Conservation (phyloP, 2,888 invertebrate species). For the Pherbina coryleti region DNA sequence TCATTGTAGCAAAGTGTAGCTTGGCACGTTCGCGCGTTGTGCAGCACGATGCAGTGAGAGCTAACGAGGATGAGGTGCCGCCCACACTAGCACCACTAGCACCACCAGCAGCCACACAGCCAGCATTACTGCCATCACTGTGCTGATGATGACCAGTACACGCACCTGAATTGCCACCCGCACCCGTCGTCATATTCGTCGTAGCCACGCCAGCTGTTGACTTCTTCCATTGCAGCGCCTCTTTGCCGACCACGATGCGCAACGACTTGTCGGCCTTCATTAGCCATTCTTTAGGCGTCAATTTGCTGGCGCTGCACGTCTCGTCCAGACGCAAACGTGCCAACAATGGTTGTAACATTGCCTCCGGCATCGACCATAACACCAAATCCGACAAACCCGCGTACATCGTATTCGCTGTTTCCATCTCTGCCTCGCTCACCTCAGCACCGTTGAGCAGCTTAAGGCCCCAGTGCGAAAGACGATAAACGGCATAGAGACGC, state of each 20-base stretch:
- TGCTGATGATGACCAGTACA: constrained; percentile 9
- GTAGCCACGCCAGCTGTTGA: constrained; percentile 38
- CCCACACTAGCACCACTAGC: constrained; percentile 20
- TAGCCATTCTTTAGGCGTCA: constrained; percentile 80
- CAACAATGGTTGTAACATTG: constrained; percentile 81
- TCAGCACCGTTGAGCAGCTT: constrained; percentile 74
- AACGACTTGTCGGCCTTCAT: constrained; percentile 78
- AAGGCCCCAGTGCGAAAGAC: constrained; percentile 90
- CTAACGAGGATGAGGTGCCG: constrained; percentile 35
- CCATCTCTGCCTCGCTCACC: constrained; percentile 80
- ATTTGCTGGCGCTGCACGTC: constrained; percentile 69
- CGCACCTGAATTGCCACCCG: not conserved
- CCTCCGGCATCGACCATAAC: constrained; percentile 83
- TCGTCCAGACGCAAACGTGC: constrained; percentile 79
- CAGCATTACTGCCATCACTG: not conserved
- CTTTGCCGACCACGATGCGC: constrained; percentile 86
- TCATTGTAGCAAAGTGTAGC: constrained; percentile 77
- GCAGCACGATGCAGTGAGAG: constrained; percentile 54
- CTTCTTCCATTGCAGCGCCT: constrained; percentile 82
- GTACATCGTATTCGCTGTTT: constrained; percentile 78
- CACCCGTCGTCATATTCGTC: not conserved
- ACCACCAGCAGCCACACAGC: not conserved
- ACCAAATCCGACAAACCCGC: constrained; percentile 84
- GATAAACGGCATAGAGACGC: constrained; percentile 85
- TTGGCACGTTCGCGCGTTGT: constrained; percentile 82